A percentile compares a stretch with the other conserved stretches of the same genome.
Evolutionary conservation across 1,140 invertebrate species (phyloP).

Genomic region (Meloidogyne exigua): DNA sequence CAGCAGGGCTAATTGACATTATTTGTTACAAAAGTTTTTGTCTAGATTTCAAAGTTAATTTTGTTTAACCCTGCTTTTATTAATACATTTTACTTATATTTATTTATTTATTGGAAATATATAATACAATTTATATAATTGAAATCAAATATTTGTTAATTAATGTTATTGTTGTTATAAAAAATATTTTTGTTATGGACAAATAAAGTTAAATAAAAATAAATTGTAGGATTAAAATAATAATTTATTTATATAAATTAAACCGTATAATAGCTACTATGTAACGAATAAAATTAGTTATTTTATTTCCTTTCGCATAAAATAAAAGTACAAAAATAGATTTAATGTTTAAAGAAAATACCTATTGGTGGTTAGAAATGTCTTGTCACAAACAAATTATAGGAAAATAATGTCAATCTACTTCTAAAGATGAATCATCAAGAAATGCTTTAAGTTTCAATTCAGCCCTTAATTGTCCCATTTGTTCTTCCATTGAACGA

Average conservation of each 20-base stretch:
- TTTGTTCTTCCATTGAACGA: slow-evolving; percentile 1
- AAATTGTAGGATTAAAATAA: background rate
- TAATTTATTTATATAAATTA: too few species aligned
- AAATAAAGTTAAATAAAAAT: background rate
- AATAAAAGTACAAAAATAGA: too few species aligned
- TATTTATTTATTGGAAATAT: too few species aligned
- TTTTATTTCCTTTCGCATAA: too few species aligned
- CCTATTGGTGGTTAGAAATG: too few species aligned
- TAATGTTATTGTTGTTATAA: background rate
- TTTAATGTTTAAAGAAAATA: background rate
- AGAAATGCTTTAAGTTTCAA: background rate
- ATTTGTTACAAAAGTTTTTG: too few species aligned
- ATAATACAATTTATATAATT: background rate
- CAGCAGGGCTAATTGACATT: too few species aligned
- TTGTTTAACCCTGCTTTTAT: too few species aligned
- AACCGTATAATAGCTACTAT: too few species aligned
- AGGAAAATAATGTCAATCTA: background rate
- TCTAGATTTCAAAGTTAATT: too few species aligned
- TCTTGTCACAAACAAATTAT: background rate
- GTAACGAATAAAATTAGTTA: too few species aligned
- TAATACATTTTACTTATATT: too few species aligned
- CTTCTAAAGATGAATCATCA: background rate
- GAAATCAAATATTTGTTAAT: background rate
- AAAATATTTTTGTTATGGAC: background rate
- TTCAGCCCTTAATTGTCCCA: background rate